Conservation (phyloP, 2,797 vertebrate species). For the Hypotaenidia philippensis region DNA sequence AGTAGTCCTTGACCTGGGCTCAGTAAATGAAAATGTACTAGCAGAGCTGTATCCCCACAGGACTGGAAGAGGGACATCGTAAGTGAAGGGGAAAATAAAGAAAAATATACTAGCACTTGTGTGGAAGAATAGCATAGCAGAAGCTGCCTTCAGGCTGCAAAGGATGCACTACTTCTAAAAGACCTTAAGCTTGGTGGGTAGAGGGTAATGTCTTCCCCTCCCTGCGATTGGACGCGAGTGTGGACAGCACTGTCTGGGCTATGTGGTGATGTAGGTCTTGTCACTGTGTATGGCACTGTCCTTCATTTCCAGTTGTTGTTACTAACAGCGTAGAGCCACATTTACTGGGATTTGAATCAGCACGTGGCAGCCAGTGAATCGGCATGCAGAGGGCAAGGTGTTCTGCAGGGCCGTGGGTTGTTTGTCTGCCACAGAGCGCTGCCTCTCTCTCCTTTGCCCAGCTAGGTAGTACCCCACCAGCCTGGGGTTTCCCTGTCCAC, state of each 20-base stretch:
- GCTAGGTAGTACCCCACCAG: not conserved
- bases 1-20: conserved; percentile 12
- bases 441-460: fast-evolving
- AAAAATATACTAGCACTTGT: not conserved
- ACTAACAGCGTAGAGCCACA: not conserved
- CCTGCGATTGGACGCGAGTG: fast-evolving
- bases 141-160: not conserved
- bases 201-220: not conserved
- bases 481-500: not conserved
- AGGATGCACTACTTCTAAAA: not conserved
- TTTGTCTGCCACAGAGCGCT: not conserved
- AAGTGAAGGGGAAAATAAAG: conserved; percentile 9
- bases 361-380: not conserved
- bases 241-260: not conserved
- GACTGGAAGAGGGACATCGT: not conserved
- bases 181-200: not conserved
- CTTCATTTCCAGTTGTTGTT: not conserved
- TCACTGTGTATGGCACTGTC: not conserved
- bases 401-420: fast-evolving
- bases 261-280: fast-evolving
- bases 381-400: fast-evolving
- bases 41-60: not conserved
- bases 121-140: not conserved
- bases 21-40: not conserved
- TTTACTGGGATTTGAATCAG: not conserved